Conservation (phyloP, 2,888 invertebrate genomes). For the Aphelenchoides bicaudatus region DNA sequence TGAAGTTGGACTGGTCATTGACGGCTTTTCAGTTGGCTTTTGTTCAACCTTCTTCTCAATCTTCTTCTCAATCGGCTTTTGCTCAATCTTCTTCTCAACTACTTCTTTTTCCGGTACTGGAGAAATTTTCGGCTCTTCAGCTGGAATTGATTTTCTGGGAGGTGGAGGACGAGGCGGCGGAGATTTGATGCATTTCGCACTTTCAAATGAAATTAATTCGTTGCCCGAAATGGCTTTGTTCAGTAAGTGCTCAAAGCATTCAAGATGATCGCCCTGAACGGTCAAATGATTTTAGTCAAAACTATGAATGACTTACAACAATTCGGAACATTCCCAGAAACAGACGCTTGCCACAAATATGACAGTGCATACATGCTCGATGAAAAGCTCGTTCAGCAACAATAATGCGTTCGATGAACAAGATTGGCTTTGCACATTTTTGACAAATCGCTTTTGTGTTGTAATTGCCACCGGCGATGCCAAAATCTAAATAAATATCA, state of each 20-base stretch:
- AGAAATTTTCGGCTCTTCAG: conserved; percentile 2
- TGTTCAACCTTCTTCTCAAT: neutral
- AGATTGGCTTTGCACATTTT: conserved; percentile 13
- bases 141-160: no score
- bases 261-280: conserved; percentile 5
- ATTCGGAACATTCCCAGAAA: conserved; percentile 12
- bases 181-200: conserved; percentile 1
- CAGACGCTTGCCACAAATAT: conserved; percentile 12
- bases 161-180: conserved; percentile 18
- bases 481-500: no score
- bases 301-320: no score
- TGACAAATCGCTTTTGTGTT: conserved; percentile 11
- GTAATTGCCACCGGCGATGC: conserved; percentile 18
- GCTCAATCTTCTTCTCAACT: neutral
- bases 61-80: neutral
- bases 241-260: conserved; percentile 17
- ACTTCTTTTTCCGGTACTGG: neutral
- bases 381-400: conserved; percentile 12
- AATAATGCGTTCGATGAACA: conserved; percentile 12
- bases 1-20: neutral
- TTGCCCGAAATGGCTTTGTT: conserved; percentile 8
- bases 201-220: conserved; percentile 16
- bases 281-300: no score
- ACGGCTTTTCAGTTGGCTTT: neutral
- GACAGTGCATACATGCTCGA: conserved; percentile 16